Percentiles rank a stretch among this genome's conserved stretches.
phyloP scores from a whole-genome alignment of 2,888 invertebrate species.

The Loripinus fragilis region DNA sequence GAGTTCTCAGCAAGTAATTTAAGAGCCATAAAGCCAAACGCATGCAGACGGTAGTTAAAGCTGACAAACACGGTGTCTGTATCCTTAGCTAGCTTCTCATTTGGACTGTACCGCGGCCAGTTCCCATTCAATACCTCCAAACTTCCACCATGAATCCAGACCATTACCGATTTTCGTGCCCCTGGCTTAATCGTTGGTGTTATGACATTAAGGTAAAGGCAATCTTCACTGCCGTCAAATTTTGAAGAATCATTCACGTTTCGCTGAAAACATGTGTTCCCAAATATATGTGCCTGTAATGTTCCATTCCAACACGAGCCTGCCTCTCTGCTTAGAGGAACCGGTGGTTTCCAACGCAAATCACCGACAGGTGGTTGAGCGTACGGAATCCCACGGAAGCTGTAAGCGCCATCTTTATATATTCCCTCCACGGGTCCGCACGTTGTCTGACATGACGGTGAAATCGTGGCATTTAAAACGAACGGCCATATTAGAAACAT shows the following conservation, averaged over 20 bases:
- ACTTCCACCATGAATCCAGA: constrained; percentile 80
- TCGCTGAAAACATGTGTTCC: constrained; percentile 64
- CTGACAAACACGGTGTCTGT: constrained; percentile 93
- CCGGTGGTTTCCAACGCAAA: constrained; percentile 67
- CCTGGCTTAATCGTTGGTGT: constrained; percentile 70
- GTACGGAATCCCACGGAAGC: constrained; percentile 71
- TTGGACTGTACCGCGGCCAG: constrained; percentile 85
- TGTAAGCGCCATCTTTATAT: constrained; percentile 46
- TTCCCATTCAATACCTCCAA: constrained; percentile 64
- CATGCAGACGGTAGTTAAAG: constrained; percentile 91
- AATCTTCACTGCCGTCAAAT: constrained; percentile 48
- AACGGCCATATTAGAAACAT: neutral
- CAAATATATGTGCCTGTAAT: constrained; percentile 55
- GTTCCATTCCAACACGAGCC: constrained; percentile 67
- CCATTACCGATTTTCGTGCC: constrained; percentile 76
- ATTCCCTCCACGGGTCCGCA: constrained; percentile 68
- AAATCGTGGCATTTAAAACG: neutral
- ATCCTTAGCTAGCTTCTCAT: constrained; percentile 89
- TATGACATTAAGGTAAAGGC: constrained; percentile 68
- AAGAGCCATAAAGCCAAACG: constrained; percentile 90
- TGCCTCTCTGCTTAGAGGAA: constrained; percentile 16
- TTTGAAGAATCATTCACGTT: constrained; percentile 41
- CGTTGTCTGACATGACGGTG: neutral
- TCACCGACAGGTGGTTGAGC: constrained; percentile 62
- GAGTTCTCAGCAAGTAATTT: constrained; percentile 80